Evolutionary conservation across 2,888 invertebrate genomes (phyloP), one percentile per base, ranked within the genome.

Genomic region (Euphydryas editha): DNA sequence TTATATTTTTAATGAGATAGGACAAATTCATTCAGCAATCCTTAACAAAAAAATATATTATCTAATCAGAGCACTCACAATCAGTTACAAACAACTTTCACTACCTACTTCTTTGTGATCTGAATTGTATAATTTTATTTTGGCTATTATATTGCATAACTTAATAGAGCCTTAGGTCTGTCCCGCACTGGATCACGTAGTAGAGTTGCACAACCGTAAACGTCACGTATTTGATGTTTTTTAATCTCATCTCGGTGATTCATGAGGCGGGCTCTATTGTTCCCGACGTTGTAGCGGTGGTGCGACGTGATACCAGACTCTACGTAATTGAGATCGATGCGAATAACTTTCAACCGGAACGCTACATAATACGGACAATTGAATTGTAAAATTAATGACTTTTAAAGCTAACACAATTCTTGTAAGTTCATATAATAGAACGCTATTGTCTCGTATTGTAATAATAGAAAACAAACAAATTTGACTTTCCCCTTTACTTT

Each of bases 401-500:
- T 84, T 77, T 81, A 77, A 70, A 65, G 37, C 42, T 61, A 36
- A 24, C 30, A 49, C 18, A 60, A 21, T 56, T 61, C 15, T 57
- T 57, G 59, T 39, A 30, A 39, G 18, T 30, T 17, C 15, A 63
- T 51, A 64, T 24, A 54, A 54, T 49, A 51, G 55, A 62, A 47
- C 39, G 36, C 44, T 36, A 62, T 67, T 65, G 68, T 63, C 51
- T 62, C 49, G 57, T 39, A 24, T 42, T 39, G 47, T 55, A 44
- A 80, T 83, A 87, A 84, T 87, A 80, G 85, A 87, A 90, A 90
- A 88, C 87, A 92, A 90, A 91, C 84, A 90, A 36, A 80, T 82
- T 85, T 86, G 78, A 91, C 92, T 92, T 92, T 92, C 92, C 89
- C 90, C 90, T 90, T 85, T 86, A 85, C 82, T 88, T 87, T 78